phyloP scores from a whole-genome alignment of 2,113 vertebrate species.

The Meles meles region DNA sequence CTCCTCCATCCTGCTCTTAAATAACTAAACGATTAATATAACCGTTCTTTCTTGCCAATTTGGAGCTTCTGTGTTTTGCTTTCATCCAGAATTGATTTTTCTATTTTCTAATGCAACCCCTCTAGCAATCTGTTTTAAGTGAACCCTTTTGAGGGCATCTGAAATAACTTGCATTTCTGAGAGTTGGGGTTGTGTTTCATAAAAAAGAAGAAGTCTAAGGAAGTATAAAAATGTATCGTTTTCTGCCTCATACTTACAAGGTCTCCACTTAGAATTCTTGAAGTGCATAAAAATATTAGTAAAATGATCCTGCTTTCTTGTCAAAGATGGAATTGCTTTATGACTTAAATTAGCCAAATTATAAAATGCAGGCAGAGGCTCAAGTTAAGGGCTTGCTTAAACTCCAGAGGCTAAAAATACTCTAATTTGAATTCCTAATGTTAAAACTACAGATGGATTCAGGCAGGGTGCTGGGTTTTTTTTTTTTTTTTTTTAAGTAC shows the following conservation, averaged over 20 bases:
- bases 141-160: constrained; percentile 26
- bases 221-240: constrained; percentile 38
- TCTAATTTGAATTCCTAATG: constrained; percentile 41
- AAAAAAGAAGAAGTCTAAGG: background rate
- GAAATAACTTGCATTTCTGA: constrained; percentile 52
- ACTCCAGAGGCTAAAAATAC: constrained; percentile 36
- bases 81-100: constrained; percentile 50
- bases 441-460: constrained; percentile 21
- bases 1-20: background rate
- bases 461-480: background rate
- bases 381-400: constrained; percentile 21
- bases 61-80: constrained; percentile 44
- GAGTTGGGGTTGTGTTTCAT: background rate
- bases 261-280: constrained; percentile 29
- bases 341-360: constrained; percentile 58
- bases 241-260: background rate
- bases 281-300: constrained; percentile 40
- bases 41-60: constrained; percentile 11
- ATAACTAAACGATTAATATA: constrained; percentile 17
- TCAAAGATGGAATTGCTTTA: constrained; percentile 25
- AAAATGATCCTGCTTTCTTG: constrained; percentile 42
- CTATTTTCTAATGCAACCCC: constrained; percentile 11
- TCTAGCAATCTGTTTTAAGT: constrained; percentile 38
- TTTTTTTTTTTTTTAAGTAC: background rate
- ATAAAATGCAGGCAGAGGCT: constrained; percentile 19